Evolutionary conservation across 2,797 vertebrate genomes (phyloP).

Genomic region (Myoxocephalus aenaeus): DNA sequence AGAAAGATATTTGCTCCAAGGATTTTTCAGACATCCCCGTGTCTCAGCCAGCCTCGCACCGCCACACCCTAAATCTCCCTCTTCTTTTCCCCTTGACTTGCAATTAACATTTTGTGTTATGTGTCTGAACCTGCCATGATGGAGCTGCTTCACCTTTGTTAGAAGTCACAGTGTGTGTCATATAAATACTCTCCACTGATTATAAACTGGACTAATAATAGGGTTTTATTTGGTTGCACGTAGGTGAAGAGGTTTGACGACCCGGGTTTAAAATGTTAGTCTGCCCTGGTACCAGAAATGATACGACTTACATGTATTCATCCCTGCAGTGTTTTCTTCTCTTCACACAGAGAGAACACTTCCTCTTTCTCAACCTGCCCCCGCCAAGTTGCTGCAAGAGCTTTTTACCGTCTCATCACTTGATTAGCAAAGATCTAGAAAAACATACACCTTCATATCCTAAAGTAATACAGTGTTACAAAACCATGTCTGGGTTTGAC

Average conservation of each 20-base stretch:
- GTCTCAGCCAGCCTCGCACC: constrained; percentile 33
- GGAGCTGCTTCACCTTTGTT: constrained; percentile 1
- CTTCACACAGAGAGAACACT: constrained; percentile 4
- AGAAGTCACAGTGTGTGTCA: constrained; percentile 21
- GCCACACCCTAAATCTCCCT: constrained; percentile 40
- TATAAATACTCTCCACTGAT: constrained; percentile 12
- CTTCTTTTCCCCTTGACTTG: constrained; percentile 10
- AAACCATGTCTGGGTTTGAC: constrained; percentile 48
- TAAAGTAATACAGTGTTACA: constrained; percentile 19
- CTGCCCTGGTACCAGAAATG: not conserved
- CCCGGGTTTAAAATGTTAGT: not conserved
- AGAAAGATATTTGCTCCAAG: constrained; percentile 27
- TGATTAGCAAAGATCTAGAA: constrained; percentile 20
- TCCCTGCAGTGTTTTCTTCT: not conserved
- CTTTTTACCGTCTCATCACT: constrained; percentile 18
- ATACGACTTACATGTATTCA: not conserved
- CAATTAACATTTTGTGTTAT: constrained; percentile 34
- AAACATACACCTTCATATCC: constrained; percentile 21
- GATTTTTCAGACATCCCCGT: constrained; percentile 33
- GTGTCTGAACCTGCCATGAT: constrained; percentile 50
- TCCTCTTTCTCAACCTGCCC: constrained; percentile 16
- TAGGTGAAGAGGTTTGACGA: not conserved
- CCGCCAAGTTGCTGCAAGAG: constrained; percentile 10
- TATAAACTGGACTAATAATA: constrained; percentile 14
- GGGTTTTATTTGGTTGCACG: not conserved